Percentiles rank a stretch among this genome's conserved stretches.
Evolutionary conservation across 2,113 vertebrate species (phyloP).

Genomic region (Camelus bactrianus): DNA sequence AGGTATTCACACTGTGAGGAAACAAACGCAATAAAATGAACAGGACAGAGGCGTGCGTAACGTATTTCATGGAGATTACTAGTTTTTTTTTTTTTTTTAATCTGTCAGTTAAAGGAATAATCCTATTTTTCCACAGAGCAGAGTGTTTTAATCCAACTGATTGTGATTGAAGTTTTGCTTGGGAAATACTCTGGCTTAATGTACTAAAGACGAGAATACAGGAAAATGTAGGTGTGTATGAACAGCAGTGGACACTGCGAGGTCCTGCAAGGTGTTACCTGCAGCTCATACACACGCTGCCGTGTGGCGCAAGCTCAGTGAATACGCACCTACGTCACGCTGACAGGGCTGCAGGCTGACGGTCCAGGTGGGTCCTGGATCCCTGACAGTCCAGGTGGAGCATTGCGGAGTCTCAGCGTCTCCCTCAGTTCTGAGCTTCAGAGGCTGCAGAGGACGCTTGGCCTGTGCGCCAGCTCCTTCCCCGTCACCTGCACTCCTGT

Average conservation of each 20-base stretch:
- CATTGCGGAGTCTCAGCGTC: accelerated
- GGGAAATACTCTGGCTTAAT: background rate
- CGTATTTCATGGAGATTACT: background rate
- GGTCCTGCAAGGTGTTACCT: accelerated
- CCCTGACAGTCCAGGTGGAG: accelerated
- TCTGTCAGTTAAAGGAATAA: background rate
- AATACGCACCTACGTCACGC: accelerated
- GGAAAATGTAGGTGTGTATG: accelerated
- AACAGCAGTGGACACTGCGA: too few relatives aligned
- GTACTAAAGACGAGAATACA: background rate
- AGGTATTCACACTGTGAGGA: background rate
- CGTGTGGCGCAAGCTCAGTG: accelerated
- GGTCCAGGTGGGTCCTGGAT: accelerated
- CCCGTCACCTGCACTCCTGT: accelerated
- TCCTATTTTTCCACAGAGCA: background rate
- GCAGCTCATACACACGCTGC: accelerated
- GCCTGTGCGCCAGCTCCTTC: accelerated
- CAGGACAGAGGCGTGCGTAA: background rate
- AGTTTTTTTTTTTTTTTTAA: background rate
- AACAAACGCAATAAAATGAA: background rate
- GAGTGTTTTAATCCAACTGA: background rate
- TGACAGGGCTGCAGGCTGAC: accelerated
- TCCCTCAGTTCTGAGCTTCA: accelerated
- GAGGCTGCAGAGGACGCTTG: accelerated
- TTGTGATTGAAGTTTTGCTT: background rate